These are phyloP conservation scores for Phalacrocorax pelagicus DNA, from an alignment of 2,113 vertebrate genomes.

Conservation along the genomic window DNA sequence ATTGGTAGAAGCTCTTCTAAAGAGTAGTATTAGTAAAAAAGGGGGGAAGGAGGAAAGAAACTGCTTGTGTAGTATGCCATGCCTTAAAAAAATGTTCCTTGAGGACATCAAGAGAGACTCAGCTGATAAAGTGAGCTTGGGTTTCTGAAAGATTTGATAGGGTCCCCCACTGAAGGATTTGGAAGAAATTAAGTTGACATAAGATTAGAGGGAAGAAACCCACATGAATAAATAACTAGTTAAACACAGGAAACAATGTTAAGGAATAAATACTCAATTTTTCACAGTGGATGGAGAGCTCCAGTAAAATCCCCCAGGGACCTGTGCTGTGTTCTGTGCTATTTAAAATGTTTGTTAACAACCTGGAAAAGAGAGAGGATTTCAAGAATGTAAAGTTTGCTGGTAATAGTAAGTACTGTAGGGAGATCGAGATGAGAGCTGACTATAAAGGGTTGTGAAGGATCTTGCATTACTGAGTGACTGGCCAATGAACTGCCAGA, in stretches of 20 bases:
- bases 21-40: not conserved
- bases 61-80: not conserved
- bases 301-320: not conserved
- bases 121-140: not conserved
- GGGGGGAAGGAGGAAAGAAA: not conserved
- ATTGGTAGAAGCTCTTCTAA: not conserved
- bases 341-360: slow-evolving; percentile 14
- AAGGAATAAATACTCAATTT: not conserved
- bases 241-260: not conserved
- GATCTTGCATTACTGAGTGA: not conserved
- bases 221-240: not conserved
- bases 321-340: not conserved
- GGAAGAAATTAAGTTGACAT: not conserved
- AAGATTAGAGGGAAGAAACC: not conserved
- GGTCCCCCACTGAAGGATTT: not conserved
- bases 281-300: not conserved
- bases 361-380: not conserved
- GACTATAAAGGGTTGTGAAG: not conserved
- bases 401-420: not conserved
- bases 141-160: not conserved
- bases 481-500: not conserved
- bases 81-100: not conserved
- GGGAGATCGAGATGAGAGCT: not conserved
- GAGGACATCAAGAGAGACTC: not conserved
- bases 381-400: not conserved